These are phyloP conservation scores for Zophobas morio DNA, from an alignment of 1,140 invertebrate species.

Conservation along the genomic window DNA sequence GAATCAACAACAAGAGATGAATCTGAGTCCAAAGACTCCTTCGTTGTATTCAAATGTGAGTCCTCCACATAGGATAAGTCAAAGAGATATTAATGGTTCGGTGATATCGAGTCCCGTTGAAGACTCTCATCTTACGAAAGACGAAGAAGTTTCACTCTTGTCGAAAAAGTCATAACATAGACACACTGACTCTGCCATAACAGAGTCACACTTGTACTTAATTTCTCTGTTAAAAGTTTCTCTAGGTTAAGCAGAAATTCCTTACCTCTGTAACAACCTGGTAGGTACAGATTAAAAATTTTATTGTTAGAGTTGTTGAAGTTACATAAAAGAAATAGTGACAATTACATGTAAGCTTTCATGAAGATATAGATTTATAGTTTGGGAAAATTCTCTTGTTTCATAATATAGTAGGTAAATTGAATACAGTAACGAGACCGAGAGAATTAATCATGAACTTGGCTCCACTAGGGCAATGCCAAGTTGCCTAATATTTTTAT, in stretches of 20 bases:
- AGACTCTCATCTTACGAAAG: slow-evolving; percentile 53
- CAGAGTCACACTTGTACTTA: slow-evolving; percentile 35
- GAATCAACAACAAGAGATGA: slow-evolving; percentile 42
- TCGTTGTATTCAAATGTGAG: slow-evolving; percentile 57
- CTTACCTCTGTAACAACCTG: slow-evolving; percentile 23
- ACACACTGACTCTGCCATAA: slow-evolving; percentile 12
- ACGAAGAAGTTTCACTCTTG: slow-evolving; percentile 62
- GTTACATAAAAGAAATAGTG: slow-evolving; percentile 18
- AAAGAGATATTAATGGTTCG: slow-evolving; percentile 61
- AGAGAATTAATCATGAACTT: background rate
- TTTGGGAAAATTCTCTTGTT: slow-evolving; percentile 7
- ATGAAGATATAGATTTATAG: slow-evolving; percentile 28
- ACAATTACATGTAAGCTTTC: slow-evolving; percentile 26
- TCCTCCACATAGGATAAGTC: slow-evolving; percentile 57
- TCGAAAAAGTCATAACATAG: slow-evolving; percentile 64
- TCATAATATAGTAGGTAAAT: slow-evolving; percentile 8
- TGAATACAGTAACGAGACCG: background rate
- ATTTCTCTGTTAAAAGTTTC: slow-evolving; percentile 18
- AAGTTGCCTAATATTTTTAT: slow-evolving; percentile 33
- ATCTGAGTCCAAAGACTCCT: slow-evolving; percentile 59
- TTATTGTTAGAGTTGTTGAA: slow-evolving; percentile 39
- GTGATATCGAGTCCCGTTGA: slow-evolving; percentile 56
- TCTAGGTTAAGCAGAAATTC: slow-evolving; percentile 11
- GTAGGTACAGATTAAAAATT: slow-evolving; percentile 24
- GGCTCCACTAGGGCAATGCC: background rate